Base-by-base conservation (phyloP, 2,888 invertebrate species). In the Alviniconcha strummeri region DNA sequence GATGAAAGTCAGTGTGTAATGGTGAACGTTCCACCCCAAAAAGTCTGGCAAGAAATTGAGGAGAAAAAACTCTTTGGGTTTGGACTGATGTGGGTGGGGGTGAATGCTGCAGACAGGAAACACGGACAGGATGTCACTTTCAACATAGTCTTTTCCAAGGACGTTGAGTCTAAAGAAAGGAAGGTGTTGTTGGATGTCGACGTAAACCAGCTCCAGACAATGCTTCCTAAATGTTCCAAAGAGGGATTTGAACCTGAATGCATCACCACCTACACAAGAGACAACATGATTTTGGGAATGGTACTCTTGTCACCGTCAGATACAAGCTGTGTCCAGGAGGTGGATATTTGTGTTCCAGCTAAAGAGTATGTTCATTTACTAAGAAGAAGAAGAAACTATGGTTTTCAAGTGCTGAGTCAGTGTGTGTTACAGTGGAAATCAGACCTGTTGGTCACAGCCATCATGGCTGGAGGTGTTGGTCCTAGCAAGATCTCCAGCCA, bases 1-100 rank as follows among this genome's bases (percentile, higher is more conserved):
- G 89, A 90, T 71, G 60, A 72, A 52, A 36, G 64, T 7, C 89
- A 90, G 83, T 86, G 88, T 77, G 87, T 90, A 6, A 74, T 85
- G 55, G 81, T 89, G 36, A 75, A 89, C 13, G 75, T 89, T 0
- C 86, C 88, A 4, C 84, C 86, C 11, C 9, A 64, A 7, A 15
- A 84, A 2, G 54, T 89, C 4, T 54, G 81, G 17, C 72, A 54
- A 6, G 80, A 85, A 67, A 71, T 88, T 7, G 64, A 57, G n/a
- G 60, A 77, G 9, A 84, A 88, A 83, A 85, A 83, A 54, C 8
- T 55, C 0, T 17, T 78, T n/a, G 89, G 88, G 9, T 90, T 86
- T 83, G 72, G 17, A 11, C 71, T 89, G 9, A 84, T 83, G 9
- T 86, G 86, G 80, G 83, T 90, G 19, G 87, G 88, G 80, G 84